Evolutionary conservation across 2,888 invertebrate genomes (phyloP), one percentile per base, ranked within the genome.

Genomic region (Aricia artaxerxes): DNA sequence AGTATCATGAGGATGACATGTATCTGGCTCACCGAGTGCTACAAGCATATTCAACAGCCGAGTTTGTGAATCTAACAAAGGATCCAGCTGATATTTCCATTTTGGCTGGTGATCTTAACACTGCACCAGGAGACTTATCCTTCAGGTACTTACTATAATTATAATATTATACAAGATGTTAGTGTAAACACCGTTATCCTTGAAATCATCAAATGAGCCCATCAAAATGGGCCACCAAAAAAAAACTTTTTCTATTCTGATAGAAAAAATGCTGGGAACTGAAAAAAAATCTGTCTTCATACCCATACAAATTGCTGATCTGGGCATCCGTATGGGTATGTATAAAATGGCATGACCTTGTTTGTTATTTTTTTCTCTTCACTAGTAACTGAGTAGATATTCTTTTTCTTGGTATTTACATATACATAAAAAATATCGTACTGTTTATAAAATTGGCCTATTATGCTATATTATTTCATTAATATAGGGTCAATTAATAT

Each of bases 41-140:
- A 78, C 99, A 99, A 94, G 98, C 99, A 0, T 98, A 98, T 88
- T 98, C 99, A 86, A 97, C 98, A 79, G 98, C 98, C 81, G 98
- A 99, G 94, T 98, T 99, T 90, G 97, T 99, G 80, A 96, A 97
- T 85, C 95, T 98, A 85, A 99, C 99, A 0, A 96, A 97, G 73
- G 95, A 95, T 13, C 95, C 95, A 80, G 97, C 97, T 1, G 98
- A 99, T 90, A 93, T 98, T 40, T 96, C 97, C 78, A 96, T 99
- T 84, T 93, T 99, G 80, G 98, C 97, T 38, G 99, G 99, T 1
- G 99, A 99, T 93, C 95, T 99, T 78, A 99, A 99, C 89, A 96
- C 98, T 16, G 97, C 97, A 85, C 98, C 99, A 1, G 96, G 96
- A 44, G 98, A 99, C 90, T 94, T 98, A 82, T 96, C 98, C 0